Base-by-base conservation (phyloP, 2,888 invertebrate genomes). In the Diaphora mendica region DNA sequence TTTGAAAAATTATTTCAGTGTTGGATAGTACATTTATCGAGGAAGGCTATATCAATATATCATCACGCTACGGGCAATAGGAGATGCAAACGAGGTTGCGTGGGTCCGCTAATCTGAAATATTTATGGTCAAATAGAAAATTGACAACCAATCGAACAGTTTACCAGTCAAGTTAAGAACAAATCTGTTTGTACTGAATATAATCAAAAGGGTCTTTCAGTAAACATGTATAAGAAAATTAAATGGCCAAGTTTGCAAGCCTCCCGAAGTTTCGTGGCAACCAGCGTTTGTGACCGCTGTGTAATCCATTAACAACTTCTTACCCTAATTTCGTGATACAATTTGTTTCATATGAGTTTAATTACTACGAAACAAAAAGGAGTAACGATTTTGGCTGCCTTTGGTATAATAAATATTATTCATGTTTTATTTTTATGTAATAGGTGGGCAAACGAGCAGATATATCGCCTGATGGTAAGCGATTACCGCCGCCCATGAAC, bases 271-370 rank as follows among this genome's bases (percentile, higher is more conserved):
- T 83, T 71, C 75, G 78, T 71, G 67, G 75, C 77, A 78, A 82
- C 17, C 68, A 42, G 64, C 73, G 84, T 83, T 86, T 84, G 83
- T 80, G 84, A 88, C 89, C 88, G 82, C 86, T 85, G 77, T 83
- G 83, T 89, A 88, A 90, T 87, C 85, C 88, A 89, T 90, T 90
- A 88, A 85, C 85, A 88, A 90, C 85, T 88, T 89, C 86, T 86
- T 86, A 79, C 82, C 85, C 85, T 78, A 75, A 85, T 85, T 80
- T 80, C 79, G 78, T 77, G 75, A 77, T 71, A 78, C 77, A 82
- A 79, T 81, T 79, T 79, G 77, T 77, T 81, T 65, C 51, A 74
- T 72, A 39, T 20, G 51, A 68, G 44, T 68, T 72, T 68, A n/a
- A 35, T n/a, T 42, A 44, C 5, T 44, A n/a, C 20, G 11, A 23